phyloP scores from a whole-genome alignment of 2,888 invertebrate species.

The Lutraria lutraria region DNA sequence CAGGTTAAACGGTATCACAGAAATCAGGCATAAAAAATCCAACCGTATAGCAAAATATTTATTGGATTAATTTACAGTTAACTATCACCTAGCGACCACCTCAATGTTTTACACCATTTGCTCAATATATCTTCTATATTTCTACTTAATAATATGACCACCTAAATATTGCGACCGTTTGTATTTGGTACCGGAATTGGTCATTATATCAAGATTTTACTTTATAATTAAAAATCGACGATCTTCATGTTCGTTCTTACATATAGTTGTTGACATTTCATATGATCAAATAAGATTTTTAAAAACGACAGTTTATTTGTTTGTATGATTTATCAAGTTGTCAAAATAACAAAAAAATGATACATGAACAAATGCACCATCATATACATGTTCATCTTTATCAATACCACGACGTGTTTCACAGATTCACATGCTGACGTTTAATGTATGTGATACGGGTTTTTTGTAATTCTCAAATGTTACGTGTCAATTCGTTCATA shows the following conservation, averaged over 20 bases:
- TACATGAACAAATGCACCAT: neutral
- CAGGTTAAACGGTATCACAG: too few species aligned
- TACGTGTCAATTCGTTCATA: neutral
- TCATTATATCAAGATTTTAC: too few species aligned
- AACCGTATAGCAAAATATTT: too few species aligned
- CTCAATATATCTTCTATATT: too few species aligned
- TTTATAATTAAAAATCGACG: too few species aligned
- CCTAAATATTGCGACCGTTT: too few species aligned
- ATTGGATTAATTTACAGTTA: too few species aligned
- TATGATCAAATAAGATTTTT: neutral
- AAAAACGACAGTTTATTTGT: neutral
- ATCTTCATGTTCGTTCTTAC: neutral
- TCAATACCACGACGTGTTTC: neutral
- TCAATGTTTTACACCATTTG: too few species aligned
- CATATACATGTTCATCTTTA: neutral
- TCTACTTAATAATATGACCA: too few species aligned
- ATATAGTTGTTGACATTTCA: neutral
- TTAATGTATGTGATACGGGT: neutral
- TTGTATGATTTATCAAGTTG: neutral
- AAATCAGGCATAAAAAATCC: too few species aligned
- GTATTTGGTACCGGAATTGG: too few species aligned
- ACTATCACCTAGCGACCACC: too few species aligned
- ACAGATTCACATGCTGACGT: neutral
- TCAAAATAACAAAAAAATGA: conserved; percentile 4
- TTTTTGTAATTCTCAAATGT: neutral